A percentile compares a stretch with the other conserved stretches of the same genome.
These are phyloP conservation scores for Tetramorium simillimum DNA, from an alignment of 1,140 invertebrate genomes.

Conservation along the genomic window DNA sequence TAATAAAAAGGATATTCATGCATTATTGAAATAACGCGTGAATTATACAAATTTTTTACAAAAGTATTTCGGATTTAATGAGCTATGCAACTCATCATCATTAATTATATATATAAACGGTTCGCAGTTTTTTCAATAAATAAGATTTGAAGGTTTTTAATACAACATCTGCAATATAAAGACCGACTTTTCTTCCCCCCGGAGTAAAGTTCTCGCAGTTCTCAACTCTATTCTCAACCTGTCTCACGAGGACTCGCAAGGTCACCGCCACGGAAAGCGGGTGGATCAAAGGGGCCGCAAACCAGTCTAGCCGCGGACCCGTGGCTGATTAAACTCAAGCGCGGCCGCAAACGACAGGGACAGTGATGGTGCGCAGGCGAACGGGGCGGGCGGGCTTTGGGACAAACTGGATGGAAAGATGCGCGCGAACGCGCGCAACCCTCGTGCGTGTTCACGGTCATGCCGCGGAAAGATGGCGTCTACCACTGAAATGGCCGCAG, in stretches of 20 bases:
- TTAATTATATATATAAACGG: background rate
- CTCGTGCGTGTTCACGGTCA: conserved; percentile 59
- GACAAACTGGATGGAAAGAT: conserved; percentile 46
- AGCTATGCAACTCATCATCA: background rate
- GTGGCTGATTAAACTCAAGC: conserved; percentile 73
- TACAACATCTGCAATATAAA: background rate
- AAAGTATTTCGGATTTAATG: background rate
- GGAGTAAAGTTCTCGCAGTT: background rate
- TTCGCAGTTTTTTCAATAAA: conserved; percentile 3
- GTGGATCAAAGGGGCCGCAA: conserved; percentile 62
- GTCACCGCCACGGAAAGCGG: conserved; percentile 37
- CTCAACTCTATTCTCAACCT: conserved; percentile 22
- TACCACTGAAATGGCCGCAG: conserved; percentile 78
- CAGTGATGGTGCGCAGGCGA: conserved; percentile 22
- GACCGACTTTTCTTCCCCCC: background rate
- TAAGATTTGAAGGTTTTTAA: background rate
- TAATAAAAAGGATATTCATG: background rate
- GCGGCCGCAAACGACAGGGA: conserved; percentile 59
- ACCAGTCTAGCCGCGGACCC: conserved; percentile 67
- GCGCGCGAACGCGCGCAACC: conserved; percentile 44
- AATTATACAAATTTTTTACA: background rate
- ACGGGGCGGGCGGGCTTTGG: background rate
- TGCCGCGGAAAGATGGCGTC: conserved; percentile 77
- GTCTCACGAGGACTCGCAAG: conserved; percentile 36
- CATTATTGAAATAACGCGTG: background rate